Evolutionary conservation across 2,888 invertebrate species (phyloP), one percentile per base, ranked within the genome.

Genomic region (Lasioglossum zephyrum): DNA sequence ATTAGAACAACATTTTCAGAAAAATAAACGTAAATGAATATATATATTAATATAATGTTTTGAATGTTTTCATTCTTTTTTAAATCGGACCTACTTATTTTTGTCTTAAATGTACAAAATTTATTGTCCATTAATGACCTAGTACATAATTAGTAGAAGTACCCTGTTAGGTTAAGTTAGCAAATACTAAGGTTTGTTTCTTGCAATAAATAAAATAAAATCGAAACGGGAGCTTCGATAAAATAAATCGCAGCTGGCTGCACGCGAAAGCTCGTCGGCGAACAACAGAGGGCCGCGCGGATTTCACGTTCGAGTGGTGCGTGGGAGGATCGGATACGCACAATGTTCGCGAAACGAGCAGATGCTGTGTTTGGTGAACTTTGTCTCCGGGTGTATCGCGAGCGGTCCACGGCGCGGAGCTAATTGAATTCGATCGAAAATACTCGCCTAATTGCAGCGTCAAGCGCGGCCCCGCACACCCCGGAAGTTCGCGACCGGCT

Each of bases 371-470:
- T 26, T 1, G n/a, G 22, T 66, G 66, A 79, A 89, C 70, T 86
- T 82, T 49, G 76, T 75, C 82, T 63, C 53, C 66, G 77, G 77
- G 87, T 84, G 49, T 49, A 83, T 78, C 83, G 66, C 81, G 79
- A 69, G 77, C 66, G 69, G 26, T 66, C 72, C 84, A 73, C 66
- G 60, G 69, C 31, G 73, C 66, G 63, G 41, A 53, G 81, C 85
- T 91, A 91, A 91, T 91, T 91, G 89, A 91, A 91, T 91, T 89
- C 90, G 85, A 91, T 91, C 87, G 88, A 90, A 88, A 91, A 90
- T 91, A 87, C 90, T 84, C 82, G 90, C 80, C 90, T 91, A 91
- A 91, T 91, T 91, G 91, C 90, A 87, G 83, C 84, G 86, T 81
- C 88, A 84, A 87, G 80, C 79, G 77, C 74, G 76, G 4, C 9